phyloP scores from a whole-genome alignment of 2,888 invertebrate genomes.

The Zhengitettix transpicula region DNA sequence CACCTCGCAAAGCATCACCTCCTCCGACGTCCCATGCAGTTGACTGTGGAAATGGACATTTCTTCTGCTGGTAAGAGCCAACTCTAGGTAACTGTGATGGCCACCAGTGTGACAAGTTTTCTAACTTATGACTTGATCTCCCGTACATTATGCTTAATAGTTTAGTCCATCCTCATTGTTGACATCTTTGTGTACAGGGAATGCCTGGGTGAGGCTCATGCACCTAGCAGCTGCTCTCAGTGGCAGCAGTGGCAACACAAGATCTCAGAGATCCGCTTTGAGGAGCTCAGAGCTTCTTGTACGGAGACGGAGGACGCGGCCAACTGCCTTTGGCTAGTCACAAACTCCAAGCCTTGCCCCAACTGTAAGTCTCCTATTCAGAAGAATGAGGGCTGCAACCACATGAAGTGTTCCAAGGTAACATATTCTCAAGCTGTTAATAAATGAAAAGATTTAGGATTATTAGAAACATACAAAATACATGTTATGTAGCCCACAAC shows the following conservation, averaged over 20 bases:
- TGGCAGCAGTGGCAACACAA: slow-evolving; percentile 44
- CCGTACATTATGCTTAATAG: too few species aligned
- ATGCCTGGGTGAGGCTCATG: slow-evolving; percentile 43
- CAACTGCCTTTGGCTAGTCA: slow-evolving; percentile 49
- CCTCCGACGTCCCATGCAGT: slow-evolving; percentile 38
- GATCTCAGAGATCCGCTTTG: slow-evolving; percentile 45
- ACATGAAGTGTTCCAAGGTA: slow-evolving; percentile 56
- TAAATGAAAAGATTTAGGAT: too few species aligned
- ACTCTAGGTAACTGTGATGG: neutral
- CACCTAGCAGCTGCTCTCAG: slow-evolving; percentile 45
- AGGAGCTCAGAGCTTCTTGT: slow-evolving; percentile 34
- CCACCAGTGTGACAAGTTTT: too few species aligned
- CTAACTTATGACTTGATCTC: too few species aligned
- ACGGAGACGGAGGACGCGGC: slow-evolving; percentile 41
- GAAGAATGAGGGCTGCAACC: slow-evolving; percentile 55
- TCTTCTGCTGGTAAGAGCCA: slow-evolving; percentile 43
- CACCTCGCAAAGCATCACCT: slow-evolving; percentile 19
- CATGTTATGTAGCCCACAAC: too few species aligned
- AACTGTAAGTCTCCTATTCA: slow-evolving; percentile 54
- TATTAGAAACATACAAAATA: too few species aligned
- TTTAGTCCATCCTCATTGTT: neutral
- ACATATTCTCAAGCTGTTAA: neutral
- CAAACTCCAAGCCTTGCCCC: slow-evolving; percentile 52
- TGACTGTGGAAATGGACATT: slow-evolving; percentile 51
- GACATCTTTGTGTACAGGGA: slow-evolving; percentile 24